A percentile compares a stretch with the other conserved stretches of the same genome.
Evolutionary conservation across 2,888 invertebrate species (phyloP).

Genomic region (Hedychridium roseum): DNA sequence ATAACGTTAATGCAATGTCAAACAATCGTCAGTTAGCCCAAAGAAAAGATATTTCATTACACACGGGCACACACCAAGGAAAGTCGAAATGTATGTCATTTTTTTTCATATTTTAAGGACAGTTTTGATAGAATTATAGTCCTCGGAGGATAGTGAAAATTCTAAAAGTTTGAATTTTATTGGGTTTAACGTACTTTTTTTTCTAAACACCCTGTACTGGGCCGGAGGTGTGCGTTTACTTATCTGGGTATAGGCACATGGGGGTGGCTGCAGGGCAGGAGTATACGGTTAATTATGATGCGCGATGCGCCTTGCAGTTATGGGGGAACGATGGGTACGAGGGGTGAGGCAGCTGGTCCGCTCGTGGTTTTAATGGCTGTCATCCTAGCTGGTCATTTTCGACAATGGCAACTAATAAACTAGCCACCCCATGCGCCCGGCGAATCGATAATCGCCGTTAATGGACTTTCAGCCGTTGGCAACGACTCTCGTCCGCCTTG

Average conservation of each 20-base stretch:
- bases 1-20: too few species aligned
- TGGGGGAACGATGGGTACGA: slow-evolving; percentile 28
- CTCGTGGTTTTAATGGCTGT: slow-evolving; percentile 46
- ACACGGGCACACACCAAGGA: too few species aligned
- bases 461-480: slow-evolving; percentile 9
- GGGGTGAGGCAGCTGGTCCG: slow-evolving; percentile 47
- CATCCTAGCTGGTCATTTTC: slow-evolving; percentile 48
- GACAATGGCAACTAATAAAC: slow-evolving; percentile 48
- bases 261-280: slow-evolving; percentile 37
- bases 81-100: too few species aligned
- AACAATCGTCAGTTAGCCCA: too few species aligned
- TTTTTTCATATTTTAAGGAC: too few species aligned
- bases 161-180: too few species aligned
- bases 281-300: slow-evolving; percentile 43
- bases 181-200: slow-evolving; percentile 9
- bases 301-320: slow-evolving; percentile 35
- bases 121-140: too few species aligned
- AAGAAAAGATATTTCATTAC: too few species aligned
- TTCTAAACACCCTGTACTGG: slow-evolving; percentile 17
- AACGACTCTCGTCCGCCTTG: slow-evolving; percentile 9
- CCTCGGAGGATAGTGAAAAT: too few species aligned
- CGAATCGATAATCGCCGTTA: slow-evolving; percentile 29
- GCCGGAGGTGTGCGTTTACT: slow-evolving; percentile 25
- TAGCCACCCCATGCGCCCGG: slow-evolving; percentile 6
- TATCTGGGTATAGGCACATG: slow-evolving; percentile 33